Evolutionary conservation across 2,113 vertebrate genomes (phyloP).

Genomic region (Caretta caretta): DNA sequence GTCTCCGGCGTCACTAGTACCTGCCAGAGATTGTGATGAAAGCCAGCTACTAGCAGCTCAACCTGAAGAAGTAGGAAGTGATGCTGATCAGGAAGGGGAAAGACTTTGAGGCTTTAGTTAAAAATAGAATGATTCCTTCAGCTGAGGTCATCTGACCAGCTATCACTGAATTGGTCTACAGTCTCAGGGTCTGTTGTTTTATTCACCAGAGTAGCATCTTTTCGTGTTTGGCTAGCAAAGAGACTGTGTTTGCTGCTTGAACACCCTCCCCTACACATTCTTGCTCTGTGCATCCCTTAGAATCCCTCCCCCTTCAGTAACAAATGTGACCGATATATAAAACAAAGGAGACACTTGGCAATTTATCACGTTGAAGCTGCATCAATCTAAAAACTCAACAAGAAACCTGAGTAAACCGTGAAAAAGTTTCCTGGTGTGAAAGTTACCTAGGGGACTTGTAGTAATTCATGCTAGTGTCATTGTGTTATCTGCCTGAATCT

Average conservation of each 20-base stretch:
- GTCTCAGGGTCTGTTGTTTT: neutral
- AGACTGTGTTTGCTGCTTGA: neutral
- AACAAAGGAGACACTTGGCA: neutral
- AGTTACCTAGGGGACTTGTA: neutral
- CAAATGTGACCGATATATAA: neutral
- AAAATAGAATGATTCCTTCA: neutral
- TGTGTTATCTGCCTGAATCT: neutral
- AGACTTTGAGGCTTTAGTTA: neutral
- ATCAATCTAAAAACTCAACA: neutral
- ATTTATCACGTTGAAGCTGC: neutral
- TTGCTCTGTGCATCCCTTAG: neutral
- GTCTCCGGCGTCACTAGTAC: neutral
- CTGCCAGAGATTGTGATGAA: neutral
- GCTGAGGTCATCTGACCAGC: neutral
- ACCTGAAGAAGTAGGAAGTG: neutral
- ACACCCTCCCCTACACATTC: neutral
- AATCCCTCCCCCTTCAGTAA: neutral
- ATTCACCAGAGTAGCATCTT: neutral
- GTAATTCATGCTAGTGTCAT: neutral
- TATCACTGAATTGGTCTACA: neutral
- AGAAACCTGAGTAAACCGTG: conserved; percentile 14
- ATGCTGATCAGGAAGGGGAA: neutral
- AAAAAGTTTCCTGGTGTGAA: neutral
- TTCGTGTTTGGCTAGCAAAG: neutral
- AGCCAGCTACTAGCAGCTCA: neutral